A percentile compares a stretch with the other conserved stretches of the same genome.
phyloP scores from a whole-genome alignment of 2,113 vertebrate species.

The Channa argus region DNA sequence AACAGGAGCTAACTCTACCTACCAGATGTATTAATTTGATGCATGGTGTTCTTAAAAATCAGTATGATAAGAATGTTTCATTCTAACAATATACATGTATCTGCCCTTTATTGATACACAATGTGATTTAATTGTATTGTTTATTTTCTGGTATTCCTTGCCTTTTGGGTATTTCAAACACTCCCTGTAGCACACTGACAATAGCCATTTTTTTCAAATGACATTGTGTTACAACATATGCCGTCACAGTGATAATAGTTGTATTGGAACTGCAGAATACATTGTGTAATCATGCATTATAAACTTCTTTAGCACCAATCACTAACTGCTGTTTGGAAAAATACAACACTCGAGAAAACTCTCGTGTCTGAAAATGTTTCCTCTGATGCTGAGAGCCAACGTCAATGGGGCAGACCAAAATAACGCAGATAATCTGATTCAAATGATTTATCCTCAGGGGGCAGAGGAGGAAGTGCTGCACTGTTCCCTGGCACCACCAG shows the following conservation, averaged over 20 bases:
- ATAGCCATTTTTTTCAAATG: slow-evolving; percentile 8
- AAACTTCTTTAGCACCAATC: slow-evolving; percentile 31
- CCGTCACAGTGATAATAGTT: slow-evolving; percentile 6
- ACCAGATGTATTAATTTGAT: not conserved
- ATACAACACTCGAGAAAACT: slow-evolving; percentile 42
- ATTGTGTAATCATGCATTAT: slow-evolving; percentile 51
- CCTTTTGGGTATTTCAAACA: no score
- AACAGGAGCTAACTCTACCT: not conserved
- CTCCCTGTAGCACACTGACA: not conserved
- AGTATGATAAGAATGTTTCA: no score
- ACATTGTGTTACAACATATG: not conserved
- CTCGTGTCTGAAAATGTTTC: slow-evolving; percentile 37
- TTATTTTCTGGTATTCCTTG: no score
- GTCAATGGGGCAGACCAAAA: slow-evolving; percentile 70
- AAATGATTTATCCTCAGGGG: slow-evolving; percentile 63
- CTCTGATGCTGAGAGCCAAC: slow-evolving; percentile 43
- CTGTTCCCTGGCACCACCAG: slow-evolving; percentile 17
- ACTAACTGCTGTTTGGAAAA: slow-evolving; percentile 40
- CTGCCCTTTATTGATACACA: no score
- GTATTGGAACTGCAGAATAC: slow-evolving; percentile 17
- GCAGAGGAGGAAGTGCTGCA: slow-evolving; percentile 46
- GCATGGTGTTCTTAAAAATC: not conserved
- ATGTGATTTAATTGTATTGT: no score
- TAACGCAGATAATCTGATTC: slow-evolving; percentile 73
- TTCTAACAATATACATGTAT: no score